Evolutionary conservation across 2,888 invertebrate genomes (phyloP).

Genomic region (Habrosyne pyritoides): DNA sequence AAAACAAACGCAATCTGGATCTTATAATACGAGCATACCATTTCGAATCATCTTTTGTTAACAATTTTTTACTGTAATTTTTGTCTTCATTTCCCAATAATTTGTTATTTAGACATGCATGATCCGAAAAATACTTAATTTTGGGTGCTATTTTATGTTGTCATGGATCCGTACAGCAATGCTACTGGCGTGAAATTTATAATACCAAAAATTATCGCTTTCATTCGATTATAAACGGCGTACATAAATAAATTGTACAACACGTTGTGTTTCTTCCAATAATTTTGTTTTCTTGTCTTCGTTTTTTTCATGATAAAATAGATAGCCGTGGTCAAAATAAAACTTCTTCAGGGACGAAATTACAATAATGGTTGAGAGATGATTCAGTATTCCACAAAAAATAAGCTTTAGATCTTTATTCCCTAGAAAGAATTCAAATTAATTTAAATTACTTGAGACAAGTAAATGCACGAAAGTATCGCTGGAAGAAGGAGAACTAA

Average conservation of each 20-base stretch:
- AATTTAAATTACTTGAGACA: conserved; percentile 74
- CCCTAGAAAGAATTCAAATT: conserved; percentile 69
- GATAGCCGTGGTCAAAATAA: too few species aligned
- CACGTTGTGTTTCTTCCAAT: conserved; percentile 35
- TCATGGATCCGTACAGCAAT: conserved; percentile 45
- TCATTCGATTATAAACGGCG: conserved; percentile 41
- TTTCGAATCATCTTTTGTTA: conserved; percentile 7
- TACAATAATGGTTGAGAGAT: neutral
- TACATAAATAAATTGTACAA: conserved; percentile 38
- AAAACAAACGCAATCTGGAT: neutral
- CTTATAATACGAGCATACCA: neutral
- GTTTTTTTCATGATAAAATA: too few species aligned
- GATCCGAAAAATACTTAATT: conserved; percentile 41
- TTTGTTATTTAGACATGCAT: conserved; percentile 55
- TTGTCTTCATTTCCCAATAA: conserved; percentile 34
- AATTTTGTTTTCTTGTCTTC: too few species aligned
- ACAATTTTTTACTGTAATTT: conserved; percentile 15
- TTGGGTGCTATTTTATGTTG: conserved; percentile 55
- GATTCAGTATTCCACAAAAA: conserved; percentile 31
- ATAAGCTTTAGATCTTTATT: conserved; percentile 39
- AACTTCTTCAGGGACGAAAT: neutral
- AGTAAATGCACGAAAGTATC: conserved; percentile 78
- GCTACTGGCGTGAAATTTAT: conserved; percentile 69
- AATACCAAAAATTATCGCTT: conserved; percentile 60
- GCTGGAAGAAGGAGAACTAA: conserved; percentile 77